phyloP scores from a whole-genome alignment of 2,113 vertebrate species.

The Myiagra hebetior region DNA sequence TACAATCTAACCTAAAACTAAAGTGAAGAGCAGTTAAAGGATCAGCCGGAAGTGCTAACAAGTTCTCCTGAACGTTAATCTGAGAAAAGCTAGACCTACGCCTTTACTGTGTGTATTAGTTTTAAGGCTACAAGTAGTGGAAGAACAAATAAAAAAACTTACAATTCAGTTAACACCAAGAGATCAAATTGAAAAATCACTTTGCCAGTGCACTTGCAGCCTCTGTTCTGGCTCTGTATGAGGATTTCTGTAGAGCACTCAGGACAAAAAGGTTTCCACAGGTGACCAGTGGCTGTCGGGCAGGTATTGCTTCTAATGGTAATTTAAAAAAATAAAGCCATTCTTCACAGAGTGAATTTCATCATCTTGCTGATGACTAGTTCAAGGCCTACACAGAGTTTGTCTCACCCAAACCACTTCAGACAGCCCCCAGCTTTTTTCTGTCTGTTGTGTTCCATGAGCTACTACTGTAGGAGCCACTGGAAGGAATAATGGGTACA shows the following conservation, averaged over 20 bases:
- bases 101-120: neutral
- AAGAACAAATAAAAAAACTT: neutral
- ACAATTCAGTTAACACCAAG: neutral
- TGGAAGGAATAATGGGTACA: neutral
- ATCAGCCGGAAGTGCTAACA: neutral
- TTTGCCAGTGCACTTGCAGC: neutral
- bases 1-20: neutral
- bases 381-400: neutral
- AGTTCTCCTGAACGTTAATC: neutral
- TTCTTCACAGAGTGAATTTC: neutral
- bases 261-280: neutral
- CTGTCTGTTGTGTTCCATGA: neutral
- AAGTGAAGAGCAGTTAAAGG: too few relatives aligned
- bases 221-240: neutral
- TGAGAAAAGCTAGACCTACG: rapidly evolving
- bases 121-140: neutral
- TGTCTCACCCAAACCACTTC: neutral
- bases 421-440: neutral
- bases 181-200: neutral
- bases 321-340: neutral
- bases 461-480: neutral
- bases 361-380: neutral
- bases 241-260: neutral
- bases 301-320: neutral
- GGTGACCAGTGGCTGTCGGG: neutral